Percentiles rank a stretch among this genome's conserved stretches.
Conservation (phyloP, 2,797 vertebrate genomes). For the Pelobates cultripes region DNA sequence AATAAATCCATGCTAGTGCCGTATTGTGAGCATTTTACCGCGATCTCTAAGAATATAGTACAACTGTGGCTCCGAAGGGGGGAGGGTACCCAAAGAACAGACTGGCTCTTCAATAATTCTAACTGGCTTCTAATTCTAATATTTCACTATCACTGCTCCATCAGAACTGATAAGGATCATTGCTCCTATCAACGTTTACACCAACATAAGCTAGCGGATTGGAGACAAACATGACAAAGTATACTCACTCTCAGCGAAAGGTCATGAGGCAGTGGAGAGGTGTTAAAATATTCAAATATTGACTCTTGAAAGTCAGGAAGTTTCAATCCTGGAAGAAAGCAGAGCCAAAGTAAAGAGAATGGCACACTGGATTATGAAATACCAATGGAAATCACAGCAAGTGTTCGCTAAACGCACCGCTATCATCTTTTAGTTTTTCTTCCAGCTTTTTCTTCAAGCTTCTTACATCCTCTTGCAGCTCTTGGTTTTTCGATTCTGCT, state of each 20-base stretch:
- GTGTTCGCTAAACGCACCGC: constrained; percentile 72
- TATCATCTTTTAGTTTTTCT: constrained; percentile 83
- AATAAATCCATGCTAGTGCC: no score
- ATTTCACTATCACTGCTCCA: no score
- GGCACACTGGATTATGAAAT: neutral
- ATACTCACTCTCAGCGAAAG: constrained; percentile 90
- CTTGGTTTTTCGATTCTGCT: constrained; percentile 79
- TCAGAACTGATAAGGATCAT: no score
- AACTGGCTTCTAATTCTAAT: no score
- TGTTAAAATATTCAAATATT: constrained; percentile 98
- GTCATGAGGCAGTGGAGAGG: constrained; percentile 91
- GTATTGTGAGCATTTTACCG: no score
- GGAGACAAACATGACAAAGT: neutral
- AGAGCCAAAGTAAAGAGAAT: neutral
- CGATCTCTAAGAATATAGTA: no score
- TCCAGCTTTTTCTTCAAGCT: constrained; percentile 90
- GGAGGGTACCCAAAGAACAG: no score
- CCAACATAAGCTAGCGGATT: no score
- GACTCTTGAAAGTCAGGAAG: constrained; percentile 94
- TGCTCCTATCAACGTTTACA: no score
- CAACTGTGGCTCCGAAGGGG: no score
- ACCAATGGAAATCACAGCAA: neutral
- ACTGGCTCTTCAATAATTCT: no score
- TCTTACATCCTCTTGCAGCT: constrained; percentile 86
- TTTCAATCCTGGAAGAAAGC: constrained; percentile 80